Evolutionary conservation across 2,888 invertebrate genomes (phyloP), one percentile per base, ranked within the genome.

Genomic region (Athalia cordata): DNA sequence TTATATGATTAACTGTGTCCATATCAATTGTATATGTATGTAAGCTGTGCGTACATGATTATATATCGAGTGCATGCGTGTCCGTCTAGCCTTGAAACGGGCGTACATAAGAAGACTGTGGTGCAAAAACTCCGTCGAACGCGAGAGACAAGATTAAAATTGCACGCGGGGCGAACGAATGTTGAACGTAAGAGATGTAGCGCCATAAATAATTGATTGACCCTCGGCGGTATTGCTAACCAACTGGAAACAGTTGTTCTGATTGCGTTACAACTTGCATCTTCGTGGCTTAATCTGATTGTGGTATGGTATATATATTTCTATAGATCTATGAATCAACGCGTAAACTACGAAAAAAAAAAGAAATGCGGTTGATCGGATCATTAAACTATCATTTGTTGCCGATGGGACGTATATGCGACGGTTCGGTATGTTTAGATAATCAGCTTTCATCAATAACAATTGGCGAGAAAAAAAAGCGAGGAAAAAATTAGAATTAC

Each of bases 241-340:
- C 74, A 75, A 62, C 62, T 61, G 74, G 74, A 75, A 75, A 75
- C 74, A 62, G 62, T 75, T 75, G 62, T 75, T 75, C 50, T 50
- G 75, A 75, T 75, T 75, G 75, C 75, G 62, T 62, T 75, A 75
- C 75, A 75, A 62, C 72, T 75, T 55, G 62, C 75, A 75, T 75
- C 62, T 64, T 75, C 75, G 50, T 75, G 61, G 75, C 75, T 75
- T 64, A 50, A 75, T 75, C 75, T 29, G 75, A 75, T 75, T 62
- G 1, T 29, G 29, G 1, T 29, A 29, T 29, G 29, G 29, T 29
- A 29, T 29, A 29, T 29, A 29, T 29, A 29, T 29, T 29, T 29
- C 29, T 29, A 29, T 2, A 29, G 29, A 29, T 29, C 29, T 29
- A 29, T 29, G 29, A 29, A 29, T 29, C 29, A 29, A 29, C 29